Conservation (phyloP, 2,797 vertebrate species). For the Streptopelia turtur region DNA sequence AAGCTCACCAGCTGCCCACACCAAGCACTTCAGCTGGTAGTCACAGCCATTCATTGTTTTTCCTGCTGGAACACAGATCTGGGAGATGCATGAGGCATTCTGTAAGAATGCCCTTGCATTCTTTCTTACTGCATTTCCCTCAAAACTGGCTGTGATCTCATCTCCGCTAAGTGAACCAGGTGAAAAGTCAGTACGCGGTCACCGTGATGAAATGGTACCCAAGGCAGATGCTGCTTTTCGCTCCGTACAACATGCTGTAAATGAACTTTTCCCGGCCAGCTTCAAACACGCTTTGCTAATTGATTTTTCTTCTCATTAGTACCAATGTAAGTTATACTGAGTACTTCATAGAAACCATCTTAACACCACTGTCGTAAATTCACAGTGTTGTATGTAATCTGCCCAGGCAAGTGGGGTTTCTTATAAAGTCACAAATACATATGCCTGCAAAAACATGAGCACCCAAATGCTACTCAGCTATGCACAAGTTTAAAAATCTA, state of each 20-base stretch:
- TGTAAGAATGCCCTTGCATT: neutral
- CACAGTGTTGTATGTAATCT: accelerated
- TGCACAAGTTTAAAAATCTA: neutral
- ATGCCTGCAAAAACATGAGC: neutral
- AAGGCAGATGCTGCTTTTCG: neutral
- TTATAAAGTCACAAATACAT: neutral
- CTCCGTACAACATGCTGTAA: neutral
- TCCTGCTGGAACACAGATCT: neutral
- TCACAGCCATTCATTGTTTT: neutral
- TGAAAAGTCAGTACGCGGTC: neutral
- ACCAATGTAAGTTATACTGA: neutral
- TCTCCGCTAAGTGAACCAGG: neutral
- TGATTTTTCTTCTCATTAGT: neutral
- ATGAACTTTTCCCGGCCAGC: slow-evolving; percentile 43
- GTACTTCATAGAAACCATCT: neutral
- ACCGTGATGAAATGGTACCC: neutral
- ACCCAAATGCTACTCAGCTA: neutral
- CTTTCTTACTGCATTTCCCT: neutral
- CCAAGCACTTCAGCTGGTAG: neutral
- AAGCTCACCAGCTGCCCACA: neutral
- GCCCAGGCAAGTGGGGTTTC: neutral
- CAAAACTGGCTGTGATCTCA: neutral
- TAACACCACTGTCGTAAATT: neutral
- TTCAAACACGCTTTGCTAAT: neutral
- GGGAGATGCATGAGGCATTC: neutral